These are phyloP conservation scores for Pleuronectes platessa DNA, from an alignment of 2,113 vertebrate genomes.

Conservation along the genomic window DNA sequence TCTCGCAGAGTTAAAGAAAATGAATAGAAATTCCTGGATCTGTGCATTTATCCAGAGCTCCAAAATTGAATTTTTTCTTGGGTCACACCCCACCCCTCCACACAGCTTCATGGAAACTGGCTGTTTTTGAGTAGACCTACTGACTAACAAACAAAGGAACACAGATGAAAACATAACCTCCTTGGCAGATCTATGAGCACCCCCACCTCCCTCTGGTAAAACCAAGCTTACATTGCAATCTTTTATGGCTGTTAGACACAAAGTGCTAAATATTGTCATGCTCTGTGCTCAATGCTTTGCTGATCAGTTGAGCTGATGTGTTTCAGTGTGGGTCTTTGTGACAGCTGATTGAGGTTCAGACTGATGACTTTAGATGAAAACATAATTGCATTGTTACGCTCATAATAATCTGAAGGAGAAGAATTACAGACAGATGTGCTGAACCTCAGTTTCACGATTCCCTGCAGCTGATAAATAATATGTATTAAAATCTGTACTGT, in stretches of 20 bases:
- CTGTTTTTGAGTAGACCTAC: too few species aligned
- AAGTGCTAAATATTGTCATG: neutral
- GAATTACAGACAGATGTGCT: constrained; percentile 5
- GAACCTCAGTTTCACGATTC: constrained; percentile 12
- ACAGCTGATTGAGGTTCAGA: constrained; percentile 5
- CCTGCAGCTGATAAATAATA: constrained; percentile 30
- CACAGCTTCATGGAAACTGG: too few species aligned
- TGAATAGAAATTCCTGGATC: too few species aligned
- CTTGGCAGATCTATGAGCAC: too few species aligned
- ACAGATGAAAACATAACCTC: too few species aligned
- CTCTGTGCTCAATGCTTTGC: constrained; percentile 1
- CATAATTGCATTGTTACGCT: constrained; percentile 28
- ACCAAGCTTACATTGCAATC: neutral
- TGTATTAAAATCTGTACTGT: constrained; percentile 3
- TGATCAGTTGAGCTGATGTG: constrained; percentile 9
- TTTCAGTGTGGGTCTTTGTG: neutral
- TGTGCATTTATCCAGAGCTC: too few species aligned
- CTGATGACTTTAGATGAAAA: constrained; percentile 28
- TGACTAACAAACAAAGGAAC: too few species aligned
- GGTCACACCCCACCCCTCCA: too few species aligned
- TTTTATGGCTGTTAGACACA: neutral
- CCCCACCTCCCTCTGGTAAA: neutral
- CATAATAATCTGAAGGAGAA: constrained; percentile 15
- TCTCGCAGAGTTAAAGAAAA: too few species aligned
- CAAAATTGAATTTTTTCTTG: too few species aligned